These are phyloP conservation scores for Eubasilissa splendida DNA, from an alignment of 2,888 invertebrate genomes.

Conservation along the genomic window DNA sequence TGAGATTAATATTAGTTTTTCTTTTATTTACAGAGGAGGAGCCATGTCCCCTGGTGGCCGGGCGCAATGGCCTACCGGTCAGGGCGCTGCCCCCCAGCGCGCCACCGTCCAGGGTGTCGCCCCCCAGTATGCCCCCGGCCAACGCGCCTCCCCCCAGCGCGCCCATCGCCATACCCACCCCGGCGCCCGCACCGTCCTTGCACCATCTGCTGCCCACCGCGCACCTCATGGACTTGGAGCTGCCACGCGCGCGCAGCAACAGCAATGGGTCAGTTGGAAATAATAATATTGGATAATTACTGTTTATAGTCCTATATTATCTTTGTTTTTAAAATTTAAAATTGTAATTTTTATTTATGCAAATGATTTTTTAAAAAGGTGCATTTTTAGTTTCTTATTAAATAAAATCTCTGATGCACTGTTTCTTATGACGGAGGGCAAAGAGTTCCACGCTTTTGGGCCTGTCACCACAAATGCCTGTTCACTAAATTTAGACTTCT, in stretches of 20 bases:
- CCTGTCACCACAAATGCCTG: no score
- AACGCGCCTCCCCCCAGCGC: constrained; percentile 63
- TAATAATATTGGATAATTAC: background rate
- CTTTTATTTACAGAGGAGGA: constrained; percentile 63
- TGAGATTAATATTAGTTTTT: background rate
- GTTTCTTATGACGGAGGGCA: no score
- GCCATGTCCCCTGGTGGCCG: constrained; percentile 61
- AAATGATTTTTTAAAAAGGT: no score
- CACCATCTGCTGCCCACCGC: constrained; percentile 62
- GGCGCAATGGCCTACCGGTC: constrained; percentile 59
- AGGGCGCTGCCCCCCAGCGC: constrained; percentile 63
- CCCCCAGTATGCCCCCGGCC: constrained; percentile 62
- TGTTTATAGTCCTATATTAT: no score
- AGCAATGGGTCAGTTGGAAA: constrained; percentile 67
- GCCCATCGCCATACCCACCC: constrained; percentile 59
- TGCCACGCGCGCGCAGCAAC: constrained; percentile 71
- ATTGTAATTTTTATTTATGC: no score
- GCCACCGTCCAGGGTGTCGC: constrained; percentile 68
- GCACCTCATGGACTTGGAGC: constrained; percentile 64
- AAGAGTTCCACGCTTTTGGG: no score
- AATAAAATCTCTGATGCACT: no score
- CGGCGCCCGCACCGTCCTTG: constrained; percentile 57
- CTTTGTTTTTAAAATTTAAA: no score
- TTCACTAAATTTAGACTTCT: no score
- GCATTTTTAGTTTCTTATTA: no score